These are phyloP conservation scores for Nibea coibor DNA, from an alignment of 2,113 vertebrate species.

Conservation along the genomic window DNA sequence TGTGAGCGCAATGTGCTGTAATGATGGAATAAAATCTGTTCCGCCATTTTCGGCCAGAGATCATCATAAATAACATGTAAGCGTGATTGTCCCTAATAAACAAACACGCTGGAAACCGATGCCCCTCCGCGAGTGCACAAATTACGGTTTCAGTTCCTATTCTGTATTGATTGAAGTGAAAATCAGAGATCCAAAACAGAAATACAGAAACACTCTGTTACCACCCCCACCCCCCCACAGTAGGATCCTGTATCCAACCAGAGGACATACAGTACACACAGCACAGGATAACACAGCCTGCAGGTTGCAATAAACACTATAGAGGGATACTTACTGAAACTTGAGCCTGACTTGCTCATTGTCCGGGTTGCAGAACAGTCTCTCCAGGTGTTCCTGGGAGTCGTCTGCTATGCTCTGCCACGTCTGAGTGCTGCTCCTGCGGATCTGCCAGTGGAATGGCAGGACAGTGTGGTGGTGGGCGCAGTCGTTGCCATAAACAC, in stretches of 20 bases:
- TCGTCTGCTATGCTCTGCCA: constrained; percentile 97
- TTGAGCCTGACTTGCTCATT: constrained; percentile 94
- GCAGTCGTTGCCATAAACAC: constrained; percentile 94
- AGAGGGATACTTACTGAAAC: constrained; percentile 89
- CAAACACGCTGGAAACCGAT: not conserved
- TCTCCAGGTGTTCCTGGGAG: constrained; percentile 98
- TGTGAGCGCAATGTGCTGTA: not conserved
- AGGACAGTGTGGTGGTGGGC: constrained; percentile 95
- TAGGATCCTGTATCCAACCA: constrained; percentile 4
- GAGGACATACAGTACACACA: not conserved
- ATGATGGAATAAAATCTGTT: not conserved
- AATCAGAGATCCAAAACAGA: constrained; percentile 38
- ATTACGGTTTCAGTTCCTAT: constrained; percentile 48
- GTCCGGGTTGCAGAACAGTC: constrained; percentile 99
- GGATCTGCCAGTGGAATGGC: constrained; percentile 98
- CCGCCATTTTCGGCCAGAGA: not conserved
- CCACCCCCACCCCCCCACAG: constrained; percentile 22
- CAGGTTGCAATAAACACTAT: constrained; percentile 21
- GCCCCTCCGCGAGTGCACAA: not conserved
- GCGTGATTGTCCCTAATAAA: not conserved
- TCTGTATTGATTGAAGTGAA: constrained; percentile 53
- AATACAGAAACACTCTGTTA: constrained; percentile 23
- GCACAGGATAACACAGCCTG: not conserved
- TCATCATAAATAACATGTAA: not conserved
- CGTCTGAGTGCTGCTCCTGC: constrained; percentile 85